phyloP scores from a whole-genome alignment of 2,113 vertebrate genomes.

The Cyanocitta stelleri region DNA sequence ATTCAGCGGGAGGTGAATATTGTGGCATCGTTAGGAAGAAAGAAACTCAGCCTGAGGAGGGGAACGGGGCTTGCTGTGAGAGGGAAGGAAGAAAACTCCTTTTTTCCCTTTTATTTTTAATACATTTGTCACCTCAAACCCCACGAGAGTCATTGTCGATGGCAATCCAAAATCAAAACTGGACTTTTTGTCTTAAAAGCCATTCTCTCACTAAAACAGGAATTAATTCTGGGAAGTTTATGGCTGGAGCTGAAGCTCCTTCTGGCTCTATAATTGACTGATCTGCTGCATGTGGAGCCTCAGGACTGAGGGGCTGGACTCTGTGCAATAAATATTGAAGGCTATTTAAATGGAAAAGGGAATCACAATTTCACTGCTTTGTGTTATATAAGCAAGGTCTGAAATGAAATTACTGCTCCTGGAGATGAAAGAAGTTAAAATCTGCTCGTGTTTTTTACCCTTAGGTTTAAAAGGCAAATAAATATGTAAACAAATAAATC shows the following conservation, averaged over 20 bases:
- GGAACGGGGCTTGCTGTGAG: not conserved
- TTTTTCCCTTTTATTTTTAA: not conserved
- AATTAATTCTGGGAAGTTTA: not conserved
- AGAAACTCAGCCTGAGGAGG: not conserved
- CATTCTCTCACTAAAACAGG: not conserved
- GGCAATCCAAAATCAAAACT: not conserved
- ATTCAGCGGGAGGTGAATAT: not conserved
- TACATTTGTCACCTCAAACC: not conserved
- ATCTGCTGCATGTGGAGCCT: not conserved
- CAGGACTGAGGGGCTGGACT: not conserved
- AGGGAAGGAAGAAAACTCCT: not conserved
- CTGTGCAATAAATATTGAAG: not conserved
- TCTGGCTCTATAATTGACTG: not conserved
- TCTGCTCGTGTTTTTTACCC: conserved; percentile 11
- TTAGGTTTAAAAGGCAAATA: conserved; percentile 51
- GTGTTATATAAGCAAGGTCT: not conserved
- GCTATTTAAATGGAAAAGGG: not conserved
- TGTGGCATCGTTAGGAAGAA: not conserved
- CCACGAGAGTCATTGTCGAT: accelerated
- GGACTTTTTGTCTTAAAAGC: not conserved
- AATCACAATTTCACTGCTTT: not conserved
- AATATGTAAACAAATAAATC: conserved; percentile 61
- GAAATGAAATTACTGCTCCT: conserved; percentile 41
- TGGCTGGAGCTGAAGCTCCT: not conserved
- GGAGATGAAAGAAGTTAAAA: conserved; percentile 41